Percentiles rank a stretch among this genome's conserved stretches.
phyloP scores from a whole-genome alignment of 2,113 vertebrate genomes.

The Hassar affinis region DNA sequence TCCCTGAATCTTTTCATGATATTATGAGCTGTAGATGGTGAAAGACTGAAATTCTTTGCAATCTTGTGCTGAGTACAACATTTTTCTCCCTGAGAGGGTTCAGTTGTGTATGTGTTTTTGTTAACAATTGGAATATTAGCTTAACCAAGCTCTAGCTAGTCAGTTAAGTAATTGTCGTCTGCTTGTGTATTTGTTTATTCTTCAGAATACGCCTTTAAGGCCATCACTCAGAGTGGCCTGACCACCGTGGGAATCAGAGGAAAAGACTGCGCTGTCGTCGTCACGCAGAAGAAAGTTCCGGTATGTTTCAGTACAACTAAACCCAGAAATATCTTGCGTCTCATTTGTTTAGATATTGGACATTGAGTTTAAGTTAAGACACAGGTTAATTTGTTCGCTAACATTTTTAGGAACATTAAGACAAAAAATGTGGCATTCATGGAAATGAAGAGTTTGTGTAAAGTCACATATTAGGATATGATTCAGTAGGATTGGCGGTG shows the following conservation, averaged over 20 bases:
- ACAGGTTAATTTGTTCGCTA: background rate
- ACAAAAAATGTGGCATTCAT: background rate
- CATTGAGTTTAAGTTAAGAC: background rate
- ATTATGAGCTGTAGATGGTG: too few species aligned
- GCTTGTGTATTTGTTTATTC: background rate
- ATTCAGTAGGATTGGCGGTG: background rate
- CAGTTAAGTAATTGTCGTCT: too few species aligned
- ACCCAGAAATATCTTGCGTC: background rate
- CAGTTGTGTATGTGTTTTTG: too few species aligned
- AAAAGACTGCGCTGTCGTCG: slow-evolving; percentile 66
- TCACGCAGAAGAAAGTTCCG: slow-evolving; percentile 78
- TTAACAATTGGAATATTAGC: too few species aligned
- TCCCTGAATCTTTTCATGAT: too few species aligned
- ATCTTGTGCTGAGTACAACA: too few species aligned
- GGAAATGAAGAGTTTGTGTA: background rate
- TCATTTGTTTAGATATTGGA: background rate
- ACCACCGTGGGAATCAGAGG: slow-evolving; percentile 74
- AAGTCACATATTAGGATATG: background rate
- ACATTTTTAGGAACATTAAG: background rate
- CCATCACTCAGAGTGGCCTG: slow-evolving; percentile 69
- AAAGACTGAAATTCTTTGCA: too few species aligned
- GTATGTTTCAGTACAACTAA: slow-evolving; percentile 56
- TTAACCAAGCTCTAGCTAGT: too few species aligned
- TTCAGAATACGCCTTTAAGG: slow-evolving; percentile 78
- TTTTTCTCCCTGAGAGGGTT: too few species aligned